A percentile compares a stretch with the other conserved stretches of the same genome.
Conservation (phyloP, 1,140 invertebrate species). For the Sycobia sp. region DNA sequence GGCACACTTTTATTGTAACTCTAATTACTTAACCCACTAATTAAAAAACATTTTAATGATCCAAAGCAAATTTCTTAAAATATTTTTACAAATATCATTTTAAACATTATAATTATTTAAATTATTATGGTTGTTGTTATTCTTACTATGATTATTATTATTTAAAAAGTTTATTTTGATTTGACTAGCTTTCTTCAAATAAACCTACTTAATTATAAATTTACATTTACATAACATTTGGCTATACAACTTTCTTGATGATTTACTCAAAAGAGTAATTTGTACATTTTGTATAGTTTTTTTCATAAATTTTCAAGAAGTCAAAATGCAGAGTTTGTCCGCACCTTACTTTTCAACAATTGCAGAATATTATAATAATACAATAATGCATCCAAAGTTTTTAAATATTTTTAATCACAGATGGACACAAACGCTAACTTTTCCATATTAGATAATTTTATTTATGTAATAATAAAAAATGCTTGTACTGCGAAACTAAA, state of each 20-base stretch:
- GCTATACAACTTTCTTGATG: constrained; percentile 7
- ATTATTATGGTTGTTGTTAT: background rate
- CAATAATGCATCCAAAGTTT: constrained; percentile 36
- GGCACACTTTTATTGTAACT: constrained; percentile 23
- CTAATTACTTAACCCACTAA: background rate
- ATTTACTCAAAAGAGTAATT: constrained; percentile 20
- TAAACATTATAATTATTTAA: background rate
- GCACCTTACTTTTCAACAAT: constrained; percentile 7
- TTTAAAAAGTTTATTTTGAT: background rate
- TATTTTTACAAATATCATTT: background rate
- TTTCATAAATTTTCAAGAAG: constrained; percentile 15
- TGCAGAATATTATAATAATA: constrained; percentile 23
- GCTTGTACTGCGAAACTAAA: constrained; percentile 58
- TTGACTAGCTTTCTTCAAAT: background rate
- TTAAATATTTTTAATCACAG: constrained; percentile 3
- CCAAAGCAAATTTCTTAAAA: too few relatives aligned
- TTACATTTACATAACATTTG: background rate
- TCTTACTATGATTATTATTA: too few relatives aligned
- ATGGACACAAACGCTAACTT: too few relatives aligned
- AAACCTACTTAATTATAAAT: background rate
- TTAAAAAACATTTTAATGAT: too few relatives aligned
- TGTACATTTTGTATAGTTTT: constrained; percentile 1
- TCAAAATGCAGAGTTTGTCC: constrained; percentile 14
- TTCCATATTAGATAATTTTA: background rate
- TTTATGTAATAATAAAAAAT: background rate